Percentiles rank a stretch among this genome's conserved stretches.
phyloP scores from a whole-genome alignment of 2,113 vertebrate genomes.

The Nesospiza acunhae region DNA sequence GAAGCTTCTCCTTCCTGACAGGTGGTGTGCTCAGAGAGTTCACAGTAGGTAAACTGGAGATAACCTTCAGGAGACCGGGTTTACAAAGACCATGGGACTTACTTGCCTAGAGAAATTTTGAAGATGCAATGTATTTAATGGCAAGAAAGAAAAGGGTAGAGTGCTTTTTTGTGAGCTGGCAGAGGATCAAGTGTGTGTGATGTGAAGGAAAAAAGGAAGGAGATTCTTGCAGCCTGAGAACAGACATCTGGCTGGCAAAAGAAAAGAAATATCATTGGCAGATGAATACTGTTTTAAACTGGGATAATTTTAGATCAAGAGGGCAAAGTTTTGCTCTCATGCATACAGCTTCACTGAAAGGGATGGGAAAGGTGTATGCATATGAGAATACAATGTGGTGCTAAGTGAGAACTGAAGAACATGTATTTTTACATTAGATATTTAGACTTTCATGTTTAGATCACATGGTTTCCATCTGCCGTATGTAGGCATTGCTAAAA shows the following conservation, averaged over 20 bases:
- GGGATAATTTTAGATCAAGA: slow-evolving; percentile 61
- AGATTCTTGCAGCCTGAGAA: slow-evolving; percentile 50
- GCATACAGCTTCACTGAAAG: background rate
- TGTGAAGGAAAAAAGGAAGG: slow-evolving; percentile 54
- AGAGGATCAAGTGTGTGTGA: slow-evolving; percentile 48
- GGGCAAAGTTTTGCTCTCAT: slow-evolving; percentile 38
- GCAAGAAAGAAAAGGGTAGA: slow-evolving; percentile 28
- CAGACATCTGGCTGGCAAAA: slow-evolving; percentile 62
- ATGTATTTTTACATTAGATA: background rate
- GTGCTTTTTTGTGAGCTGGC: slow-evolving; percentile 31
- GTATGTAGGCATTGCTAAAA: slow-evolving; percentile 34
- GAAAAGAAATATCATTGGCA: slow-evolving; percentile 36
- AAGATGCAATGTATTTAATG: background rate
- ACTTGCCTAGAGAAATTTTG: slow-evolving; percentile 32
- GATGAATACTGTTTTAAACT: slow-evolving; percentile 30
- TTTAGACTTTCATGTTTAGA: slow-evolving; percentile 8
- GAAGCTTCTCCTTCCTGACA: slow-evolving; percentile 63
- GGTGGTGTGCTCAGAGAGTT: slow-evolving; percentile 33
- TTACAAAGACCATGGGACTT: slow-evolving; percentile 11
- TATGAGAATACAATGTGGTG: background rate
- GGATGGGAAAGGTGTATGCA: slow-evolving; percentile 11
- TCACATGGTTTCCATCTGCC: slow-evolving; percentile 30
- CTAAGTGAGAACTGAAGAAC: slow-evolving; percentile 32
- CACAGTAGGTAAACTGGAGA: slow-evolving; percentile 13
- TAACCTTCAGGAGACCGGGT: slow-evolving; percentile 16